Evolutionary conservation across 1,140 invertebrate species (phyloP), one percentile per base, ranked within the genome.

Genomic region (Riptortus pedestris): DNA sequence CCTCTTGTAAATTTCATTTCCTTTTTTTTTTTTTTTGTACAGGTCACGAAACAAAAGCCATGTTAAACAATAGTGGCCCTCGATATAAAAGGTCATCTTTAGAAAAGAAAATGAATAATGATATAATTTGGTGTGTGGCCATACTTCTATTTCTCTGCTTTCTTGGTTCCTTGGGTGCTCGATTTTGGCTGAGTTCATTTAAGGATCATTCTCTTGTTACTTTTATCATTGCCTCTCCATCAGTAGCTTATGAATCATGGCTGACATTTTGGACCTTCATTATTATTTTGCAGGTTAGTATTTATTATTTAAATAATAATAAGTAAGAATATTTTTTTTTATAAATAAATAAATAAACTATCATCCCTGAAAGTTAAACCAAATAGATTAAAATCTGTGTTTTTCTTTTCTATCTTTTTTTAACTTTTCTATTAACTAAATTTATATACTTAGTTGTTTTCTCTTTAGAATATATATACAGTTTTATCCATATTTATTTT

Each of bases 41-140:
- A 87, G 90, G 94, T 68, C 92, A 94, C 75, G 94, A 98, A 79
- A 96, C 94, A 1, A 98, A 98, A 78, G 92, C 94, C 1, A 94
- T 98, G 91, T 81, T 98, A 20, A 98, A 97, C 75, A 98, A 97
- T 75, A 90, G 92, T 67, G 93, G 93, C 63, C 93, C 93, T 65
- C 81, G 94, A 67, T 96, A 97, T 75, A 98, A 98, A 76, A 83
- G 92, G 67, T 96, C 93, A 55, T 84, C 86, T 60, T 77, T 98
- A 60, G 96, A 98, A 75, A 81, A 85, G 66, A 85, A 89, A 74
- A 96, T 98, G 86, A 98, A 98, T 78, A 82, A 87, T 59, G 93
- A 98, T 76, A 90, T 98, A 27, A 84, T 97, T 67, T 98, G 92
- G 90, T 98, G 94, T 79, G 91, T 98, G 57, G 81, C 95, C 62